Conservation (phyloP, 1,140 invertebrate species). For the Leptinotarsa lineolata region DNA sequence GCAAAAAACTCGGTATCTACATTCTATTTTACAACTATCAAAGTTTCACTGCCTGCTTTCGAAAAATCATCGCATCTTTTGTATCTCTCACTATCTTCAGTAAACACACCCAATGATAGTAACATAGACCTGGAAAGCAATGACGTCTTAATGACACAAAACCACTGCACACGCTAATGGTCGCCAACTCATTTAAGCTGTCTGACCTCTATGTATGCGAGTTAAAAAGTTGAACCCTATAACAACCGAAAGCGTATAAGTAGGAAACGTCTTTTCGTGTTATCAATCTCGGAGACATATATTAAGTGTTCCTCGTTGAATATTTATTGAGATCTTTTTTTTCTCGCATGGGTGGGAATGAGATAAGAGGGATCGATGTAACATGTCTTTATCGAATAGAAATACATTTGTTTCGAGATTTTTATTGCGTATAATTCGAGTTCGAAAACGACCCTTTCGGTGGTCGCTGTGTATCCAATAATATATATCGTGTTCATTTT, state of each 20-base stretch:
- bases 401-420: background rate
- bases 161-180: background rate
- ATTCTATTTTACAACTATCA: too few species aligned
- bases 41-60: too few species aligned
- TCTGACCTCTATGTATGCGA: background rate
- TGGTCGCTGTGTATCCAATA: too few species aligned
- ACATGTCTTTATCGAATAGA: background rate
- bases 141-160: background rate
- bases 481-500: too few species aligned
- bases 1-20: too few species aligned
- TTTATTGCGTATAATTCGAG: background rate
- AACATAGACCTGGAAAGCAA: background rate
- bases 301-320: background rate
- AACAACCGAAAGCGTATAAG: background rate
- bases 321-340: too few species aligned
- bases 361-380: background rate
- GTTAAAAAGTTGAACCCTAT: background rate
- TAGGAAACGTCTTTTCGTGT: constrained; percentile 2
- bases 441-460: too few species aligned
- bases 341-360: too few species aligned
- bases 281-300: background rate
- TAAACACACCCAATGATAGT: too few species aligned
- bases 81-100: too few species aligned
- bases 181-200: background rate
- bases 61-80: too few species aligned